A percentile compares a stretch with the other conserved stretches of the same genome.
Evolutionary conservation across 2,888 invertebrate species (phyloP).

Genomic region (Lasiommata megera): DNA sequence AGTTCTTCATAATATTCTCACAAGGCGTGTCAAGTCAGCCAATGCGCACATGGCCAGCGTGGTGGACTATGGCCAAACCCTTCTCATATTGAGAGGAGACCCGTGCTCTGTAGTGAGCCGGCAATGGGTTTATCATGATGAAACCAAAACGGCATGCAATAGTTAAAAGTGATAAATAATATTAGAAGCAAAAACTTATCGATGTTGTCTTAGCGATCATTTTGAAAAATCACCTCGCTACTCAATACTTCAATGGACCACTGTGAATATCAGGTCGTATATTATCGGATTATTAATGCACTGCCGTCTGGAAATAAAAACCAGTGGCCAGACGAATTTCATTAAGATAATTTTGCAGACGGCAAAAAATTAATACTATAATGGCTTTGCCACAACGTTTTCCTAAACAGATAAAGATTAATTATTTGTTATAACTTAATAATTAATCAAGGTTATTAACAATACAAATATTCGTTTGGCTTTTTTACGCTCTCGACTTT

Average conservation of each 20-base stretch:
- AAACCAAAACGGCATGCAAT: too few species aligned
- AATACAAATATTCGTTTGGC: too few species aligned
- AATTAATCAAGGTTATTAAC: not conserved
- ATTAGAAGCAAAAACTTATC: not conserved
- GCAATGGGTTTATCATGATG: too few species aligned
- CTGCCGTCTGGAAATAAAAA: conserved; percentile 1
- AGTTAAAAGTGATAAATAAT: not conserved
- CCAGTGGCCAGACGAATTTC: conserved; percentile 4
- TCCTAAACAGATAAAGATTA: not conserved
- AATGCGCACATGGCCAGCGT: too few species aligned
- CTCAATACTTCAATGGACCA: not conserved
- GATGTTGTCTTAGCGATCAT: not conserved
- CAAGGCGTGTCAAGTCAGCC: too few species aligned
- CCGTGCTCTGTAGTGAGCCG: too few species aligned
- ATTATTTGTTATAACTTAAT: too few species aligned
- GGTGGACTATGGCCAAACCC: too few species aligned
- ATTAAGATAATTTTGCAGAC: not conserved
- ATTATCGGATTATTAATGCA: not conserved
- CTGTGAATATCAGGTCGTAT: not conserved
- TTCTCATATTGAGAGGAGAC: too few species aligned
- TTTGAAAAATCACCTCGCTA: not conserved
- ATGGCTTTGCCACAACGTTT: not conserved
- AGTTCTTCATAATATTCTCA: too few species aligned
- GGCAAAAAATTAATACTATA: not conserved
- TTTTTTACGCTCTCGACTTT: too few species aligned